Conservation (phyloP, 35 echinoderm and acorn worm genomes). For the Amphiura filiformis region DNA sequence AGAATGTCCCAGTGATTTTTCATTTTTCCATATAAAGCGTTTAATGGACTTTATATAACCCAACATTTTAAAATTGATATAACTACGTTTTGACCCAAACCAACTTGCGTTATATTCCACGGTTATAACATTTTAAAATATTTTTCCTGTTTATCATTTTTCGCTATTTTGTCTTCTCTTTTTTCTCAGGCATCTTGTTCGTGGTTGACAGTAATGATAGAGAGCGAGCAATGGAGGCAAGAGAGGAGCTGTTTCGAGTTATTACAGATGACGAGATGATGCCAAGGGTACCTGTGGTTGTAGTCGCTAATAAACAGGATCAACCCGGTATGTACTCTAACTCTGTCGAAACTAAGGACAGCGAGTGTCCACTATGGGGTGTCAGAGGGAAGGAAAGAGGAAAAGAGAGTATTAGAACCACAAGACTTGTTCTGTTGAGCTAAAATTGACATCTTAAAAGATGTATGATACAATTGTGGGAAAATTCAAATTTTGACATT, state of each 20-base stretch:
- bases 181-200: constrained; percentile 62
- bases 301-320: constrained; percentile 92
- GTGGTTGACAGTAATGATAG: constrained; percentile 72
- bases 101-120: not conserved
- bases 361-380: not conserved
- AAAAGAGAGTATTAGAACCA: not conserved
- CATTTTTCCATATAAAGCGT: not conserved
- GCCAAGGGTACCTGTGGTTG: constrained; percentile 57
- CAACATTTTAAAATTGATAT: not conserved
- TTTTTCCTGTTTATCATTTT: not conserved
- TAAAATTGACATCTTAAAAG: not conserved
- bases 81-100: not conserved
- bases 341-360: not conserved
- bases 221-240: constrained; percentile 52
- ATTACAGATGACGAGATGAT: constrained; percentile 52
- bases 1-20: not conserved
- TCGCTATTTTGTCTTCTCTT: not conserved
- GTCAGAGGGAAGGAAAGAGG: not conserved
- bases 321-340: constrained; percentile 56
- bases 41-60: too few relatives aligned
- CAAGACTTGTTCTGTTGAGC: not conserved
- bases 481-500: too few relatives aligned
- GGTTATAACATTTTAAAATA: not conserved
- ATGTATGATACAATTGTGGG: too few relatives aligned
- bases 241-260: constrained; percentile 64